A percentile compares a stretch with the other conserved stretches of the same genome.
Evolutionary conservation across 2,797 vertebrate genomes (phyloP).

Genomic region (Uromys caudimaculatus): DNA sequence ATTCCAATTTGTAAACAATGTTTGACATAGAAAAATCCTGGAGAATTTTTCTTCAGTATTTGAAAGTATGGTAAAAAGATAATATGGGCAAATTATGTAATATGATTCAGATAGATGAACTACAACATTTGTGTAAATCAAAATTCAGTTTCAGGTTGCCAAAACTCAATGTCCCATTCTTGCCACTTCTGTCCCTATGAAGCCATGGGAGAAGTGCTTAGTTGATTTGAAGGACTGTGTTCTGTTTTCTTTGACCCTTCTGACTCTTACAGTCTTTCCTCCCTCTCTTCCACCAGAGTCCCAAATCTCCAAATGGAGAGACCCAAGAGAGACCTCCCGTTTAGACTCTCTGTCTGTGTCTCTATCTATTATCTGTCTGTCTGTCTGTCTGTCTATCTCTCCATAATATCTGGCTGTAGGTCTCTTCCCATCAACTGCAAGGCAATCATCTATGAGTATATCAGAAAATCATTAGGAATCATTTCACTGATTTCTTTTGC

Average conservation of each 20-base stretch:
- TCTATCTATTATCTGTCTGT: no score
- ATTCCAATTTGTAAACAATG: neutral
- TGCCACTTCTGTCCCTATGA: neutral
- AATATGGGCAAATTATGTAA: conserved; percentile 70
- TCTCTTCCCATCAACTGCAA: neutral
- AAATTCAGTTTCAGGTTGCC: conserved; percentile 80
- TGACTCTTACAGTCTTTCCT: neutral
- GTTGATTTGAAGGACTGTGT: neutral
- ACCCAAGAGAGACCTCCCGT: neutral
- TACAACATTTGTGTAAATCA: conserved; percentile 80
- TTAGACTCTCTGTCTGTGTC: neutral
- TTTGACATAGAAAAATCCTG: neutral
- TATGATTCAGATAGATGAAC: conserved; percentile 80
- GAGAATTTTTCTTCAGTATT: neutral
- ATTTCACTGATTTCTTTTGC: neutral
- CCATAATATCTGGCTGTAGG: neutral
- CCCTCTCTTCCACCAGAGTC: neutral
- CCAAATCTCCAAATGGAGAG: neutral
- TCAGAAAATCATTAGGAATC: neutral
- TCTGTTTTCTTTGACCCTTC: neutral
- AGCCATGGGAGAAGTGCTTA: neutral
- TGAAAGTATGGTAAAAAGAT: conserved; percentile 1
- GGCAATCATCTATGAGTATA: neutral
- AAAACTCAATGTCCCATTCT: conserved; percentile 76
- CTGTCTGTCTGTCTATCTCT: neutral